Percentiles rank a stretch among this genome's conserved stretches.
phyloP scores from a whole-genome alignment of 2,888 invertebrate genomes.

The Bellardia pandia region DNA sequence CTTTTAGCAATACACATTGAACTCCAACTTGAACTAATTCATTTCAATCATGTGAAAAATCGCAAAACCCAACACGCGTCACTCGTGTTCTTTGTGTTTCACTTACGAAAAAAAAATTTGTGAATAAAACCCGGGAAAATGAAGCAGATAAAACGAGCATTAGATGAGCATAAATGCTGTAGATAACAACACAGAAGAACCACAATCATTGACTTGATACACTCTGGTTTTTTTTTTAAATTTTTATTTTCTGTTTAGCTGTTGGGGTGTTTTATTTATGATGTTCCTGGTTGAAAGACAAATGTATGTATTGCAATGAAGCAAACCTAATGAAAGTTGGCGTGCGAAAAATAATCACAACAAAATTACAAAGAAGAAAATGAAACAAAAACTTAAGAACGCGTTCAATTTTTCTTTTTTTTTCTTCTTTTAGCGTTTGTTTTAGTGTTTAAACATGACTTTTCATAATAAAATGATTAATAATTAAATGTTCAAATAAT shows the following conservation, averaged over 20 bases:
- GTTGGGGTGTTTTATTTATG: slow-evolving; percentile 42
- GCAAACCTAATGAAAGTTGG: slow-evolving; percentile 64
- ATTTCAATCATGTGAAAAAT: slow-evolving; percentile 68
- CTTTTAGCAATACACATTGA: slow-evolving; percentile 32
- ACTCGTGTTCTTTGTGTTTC: not conserved
- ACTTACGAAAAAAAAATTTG: not conserved
- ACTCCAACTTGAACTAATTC: slow-evolving; percentile 64
- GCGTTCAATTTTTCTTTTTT: slow-evolving; percentile 50
- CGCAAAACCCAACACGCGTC: slow-evolving; percentile 55
- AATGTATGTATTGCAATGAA: slow-evolving; percentile 56
- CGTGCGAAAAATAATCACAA: slow-evolving; percentile 55
- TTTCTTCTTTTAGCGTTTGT: slow-evolving; percentile 28
- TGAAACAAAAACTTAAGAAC: slow-evolving; percentile 35
- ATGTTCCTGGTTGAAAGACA: slow-evolving; percentile 28
- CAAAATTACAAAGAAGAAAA: not conserved
- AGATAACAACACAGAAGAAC: slow-evolving; percentile 51
- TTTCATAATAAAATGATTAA: slow-evolving; percentile 71
- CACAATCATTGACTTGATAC: slow-evolving; percentile 22
- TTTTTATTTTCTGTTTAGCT: not conserved
- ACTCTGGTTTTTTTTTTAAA: not conserved
- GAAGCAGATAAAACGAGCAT: slow-evolving; percentile 56
- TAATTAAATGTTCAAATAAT: slow-evolving; percentile 71
- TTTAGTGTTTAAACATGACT: slow-evolving; percentile 67
- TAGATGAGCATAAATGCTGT: slow-evolving; percentile 50
- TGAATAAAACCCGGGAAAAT: slow-evolving; percentile 55